Evolutionary conservation across 35 echinoderm and acorn worm species (phyloP).

Genomic region (Acanthaster planci): DNA sequence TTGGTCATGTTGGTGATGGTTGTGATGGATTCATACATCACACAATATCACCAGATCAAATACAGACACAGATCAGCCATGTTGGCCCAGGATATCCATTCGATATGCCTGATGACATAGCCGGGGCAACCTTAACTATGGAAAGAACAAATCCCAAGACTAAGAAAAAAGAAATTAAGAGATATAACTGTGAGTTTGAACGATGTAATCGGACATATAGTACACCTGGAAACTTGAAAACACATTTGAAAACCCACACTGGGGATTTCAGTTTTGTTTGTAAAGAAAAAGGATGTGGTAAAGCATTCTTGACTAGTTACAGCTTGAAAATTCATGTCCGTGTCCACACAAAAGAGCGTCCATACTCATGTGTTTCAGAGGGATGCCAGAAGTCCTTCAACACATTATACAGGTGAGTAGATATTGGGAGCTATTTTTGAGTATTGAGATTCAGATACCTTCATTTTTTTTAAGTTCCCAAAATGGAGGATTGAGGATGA

Average conservation of each 20-base stretch:
- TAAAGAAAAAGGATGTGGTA: constrained; percentile 88
- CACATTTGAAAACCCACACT: constrained; percentile 93
- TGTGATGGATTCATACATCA: constrained; percentile 90
- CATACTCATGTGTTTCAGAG: constrained; percentile 89
- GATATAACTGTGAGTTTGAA: constrained; percentile 84
- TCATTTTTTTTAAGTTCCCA: too few species aligned
- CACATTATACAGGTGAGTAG: constrained; percentile 86
- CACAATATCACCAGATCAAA: constrained; percentile 89
- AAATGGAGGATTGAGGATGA: too few species aligned
- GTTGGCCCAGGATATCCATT: constrained; percentile 62
- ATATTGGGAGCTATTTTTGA: not conserved
- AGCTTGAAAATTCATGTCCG: constrained; percentile 98
- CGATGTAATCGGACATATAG: constrained; percentile 81
- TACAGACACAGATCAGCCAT: constrained; percentile 92
- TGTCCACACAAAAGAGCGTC: constrained; percentile 98
- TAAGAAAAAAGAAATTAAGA: constrained; percentile 76
- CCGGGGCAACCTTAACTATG: constrained; percentile 85
- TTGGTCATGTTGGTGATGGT: not conserved
- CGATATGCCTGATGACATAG: constrained; percentile 83
- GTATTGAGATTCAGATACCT: too few species aligned
- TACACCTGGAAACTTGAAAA: constrained; percentile 95
- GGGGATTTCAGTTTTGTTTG: constrained; percentile 95
- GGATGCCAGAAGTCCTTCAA: constrained; percentile 97
- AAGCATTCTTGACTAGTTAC: constrained; percentile 97
- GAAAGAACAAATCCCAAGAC: constrained; percentile 84